A percentile compares a stretch with the other conserved stretches of the same genome.
phyloP scores from a whole-genome alignment of 2,888 invertebrate genomes.

The Zele albiditarsus region DNA sequence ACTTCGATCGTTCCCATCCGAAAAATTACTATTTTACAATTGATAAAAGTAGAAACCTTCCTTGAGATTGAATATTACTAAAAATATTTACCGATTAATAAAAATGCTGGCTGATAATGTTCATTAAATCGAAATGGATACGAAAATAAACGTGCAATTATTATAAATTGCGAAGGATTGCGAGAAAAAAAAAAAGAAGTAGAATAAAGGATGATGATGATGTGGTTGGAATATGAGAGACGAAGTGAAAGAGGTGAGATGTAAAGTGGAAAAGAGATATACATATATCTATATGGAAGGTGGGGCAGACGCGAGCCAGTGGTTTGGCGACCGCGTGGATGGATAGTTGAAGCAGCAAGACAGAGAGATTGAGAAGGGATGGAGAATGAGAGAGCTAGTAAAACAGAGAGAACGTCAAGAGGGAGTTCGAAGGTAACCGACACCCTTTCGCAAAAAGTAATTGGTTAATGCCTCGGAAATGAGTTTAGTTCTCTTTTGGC shows the following conservation, averaged over 20 bases:
- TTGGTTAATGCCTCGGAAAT: conserved; percentile 72
- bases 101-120: no score
- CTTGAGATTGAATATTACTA: no score
- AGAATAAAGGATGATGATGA: neutral
- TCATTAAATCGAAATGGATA: no score
- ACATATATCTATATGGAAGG: neutral
- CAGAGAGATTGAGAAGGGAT: conserved; percentile 37
- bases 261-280: conserved; percentile 30
- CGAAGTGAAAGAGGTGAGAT: conserved; percentile 15
- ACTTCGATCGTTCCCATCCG: no score
- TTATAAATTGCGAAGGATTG: conserved; percentile 2
- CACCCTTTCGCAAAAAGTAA: conserved; percentile 71
- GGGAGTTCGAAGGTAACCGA: conserved; percentile 67
- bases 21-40: no score
- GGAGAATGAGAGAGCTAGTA: conserved; percentile 42
- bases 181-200: conserved; percentile 23
- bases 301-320: conserved; percentile 34
- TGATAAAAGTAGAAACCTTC: no score
- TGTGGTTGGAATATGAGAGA: conserved; percentile 1
- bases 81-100: no score
- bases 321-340: conserved; percentile 45
- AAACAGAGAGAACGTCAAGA: conserved; percentile 21
- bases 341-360: conserved; percentile 31
- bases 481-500: conserved; percentile 71
- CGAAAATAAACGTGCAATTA: no score